These are phyloP conservation scores for Netelia virgata DNA, from an alignment of 2,888 invertebrate species.

Conservation along the genomic window DNA sequence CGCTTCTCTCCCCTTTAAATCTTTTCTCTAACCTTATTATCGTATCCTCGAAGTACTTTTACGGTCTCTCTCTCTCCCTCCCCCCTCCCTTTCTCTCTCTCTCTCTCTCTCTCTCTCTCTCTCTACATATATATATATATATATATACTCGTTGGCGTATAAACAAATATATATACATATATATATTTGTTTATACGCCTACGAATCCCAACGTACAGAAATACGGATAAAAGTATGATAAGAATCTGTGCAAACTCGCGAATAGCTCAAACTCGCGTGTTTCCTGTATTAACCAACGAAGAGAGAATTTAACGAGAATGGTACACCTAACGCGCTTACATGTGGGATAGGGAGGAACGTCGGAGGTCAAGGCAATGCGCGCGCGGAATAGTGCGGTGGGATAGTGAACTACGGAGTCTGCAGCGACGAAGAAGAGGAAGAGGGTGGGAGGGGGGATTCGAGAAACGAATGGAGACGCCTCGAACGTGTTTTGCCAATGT, in stretches of 20 bases:
- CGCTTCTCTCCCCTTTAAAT: slow-evolving; percentile 53
- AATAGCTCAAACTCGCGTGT: slow-evolving; percentile 63
- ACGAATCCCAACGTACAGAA: slow-evolving; percentile 47
- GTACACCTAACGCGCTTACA: neutral
- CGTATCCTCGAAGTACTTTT: slow-evolving; percentile 9
- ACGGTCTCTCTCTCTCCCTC: neutral
- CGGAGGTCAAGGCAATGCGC: slow-evolving; percentile 58
- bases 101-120: too few species aligned
- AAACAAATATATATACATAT: neutral
- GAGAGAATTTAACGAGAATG: slow-evolving; percentile 50
- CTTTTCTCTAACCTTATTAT: slow-evolving; percentile 33
- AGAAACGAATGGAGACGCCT: slow-evolving; percentile 56
- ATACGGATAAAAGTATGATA: slow-evolving; percentile 55
- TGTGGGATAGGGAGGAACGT: slow-evolving; percentile 46
- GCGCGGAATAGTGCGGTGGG: slow-evolving; percentile 18
- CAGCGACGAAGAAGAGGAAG: neutral
- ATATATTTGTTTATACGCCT: neutral
- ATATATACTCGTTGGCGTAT: neutral
- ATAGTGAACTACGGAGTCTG: neutral
- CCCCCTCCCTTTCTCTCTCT: too few species aligned
- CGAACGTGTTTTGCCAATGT: slow-evolving; percentile 41
- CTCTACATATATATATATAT: neutral
- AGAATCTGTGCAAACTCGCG: slow-evolving; percentile 56
- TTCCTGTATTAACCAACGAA: slow-evolving; percentile 35
- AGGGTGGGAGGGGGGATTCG: neutral